A percentile compares a stretch with the other conserved stretches of the same genome.
Evolutionary conservation across 2,113 vertebrate species (phyloP).

Genomic region (Globicephala melas): DNA sequence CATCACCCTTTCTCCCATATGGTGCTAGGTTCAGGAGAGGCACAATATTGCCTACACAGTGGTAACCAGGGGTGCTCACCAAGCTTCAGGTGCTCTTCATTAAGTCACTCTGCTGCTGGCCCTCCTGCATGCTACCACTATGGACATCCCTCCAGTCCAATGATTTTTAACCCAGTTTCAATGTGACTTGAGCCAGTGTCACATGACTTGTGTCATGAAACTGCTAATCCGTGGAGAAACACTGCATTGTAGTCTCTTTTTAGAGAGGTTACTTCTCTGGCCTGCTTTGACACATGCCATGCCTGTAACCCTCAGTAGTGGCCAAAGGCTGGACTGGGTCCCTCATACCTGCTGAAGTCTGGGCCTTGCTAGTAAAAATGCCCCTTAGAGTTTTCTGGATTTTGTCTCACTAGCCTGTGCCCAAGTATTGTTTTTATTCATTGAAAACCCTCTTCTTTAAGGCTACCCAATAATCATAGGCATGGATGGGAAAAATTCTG

Average conservation of each 20-base stretch:
- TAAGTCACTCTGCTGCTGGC: background rate
- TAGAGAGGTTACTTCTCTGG: background rate
- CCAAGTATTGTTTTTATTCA: background rate
- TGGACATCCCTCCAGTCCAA: too few relatives aligned
- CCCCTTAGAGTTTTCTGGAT: background rate
- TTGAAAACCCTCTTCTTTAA: background rate
- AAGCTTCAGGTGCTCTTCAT: background rate
- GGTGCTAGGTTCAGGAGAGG: background rate
- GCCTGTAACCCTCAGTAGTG: background rate
- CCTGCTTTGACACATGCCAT: background rate
- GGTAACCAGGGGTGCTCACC: too few relatives aligned
- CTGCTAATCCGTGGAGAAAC: background rate
- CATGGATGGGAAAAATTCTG: background rate
- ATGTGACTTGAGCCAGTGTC: background rate
- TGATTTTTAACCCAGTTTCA: background rate
- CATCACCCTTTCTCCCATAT: rapidly evolving
- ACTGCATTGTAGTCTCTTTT: background rate
- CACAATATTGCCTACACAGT: rapidly evolving
- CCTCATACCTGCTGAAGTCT: background rate
- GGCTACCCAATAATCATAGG: background rate
- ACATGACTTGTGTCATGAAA: background rate
- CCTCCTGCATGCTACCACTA: background rate
- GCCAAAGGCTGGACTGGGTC: background rate
- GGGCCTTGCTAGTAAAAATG: background rate
- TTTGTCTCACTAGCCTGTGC: background rate